phyloP scores from a whole-genome alignment of 1,140 invertebrate genomes.

The Drosophila pachea region DNA sequence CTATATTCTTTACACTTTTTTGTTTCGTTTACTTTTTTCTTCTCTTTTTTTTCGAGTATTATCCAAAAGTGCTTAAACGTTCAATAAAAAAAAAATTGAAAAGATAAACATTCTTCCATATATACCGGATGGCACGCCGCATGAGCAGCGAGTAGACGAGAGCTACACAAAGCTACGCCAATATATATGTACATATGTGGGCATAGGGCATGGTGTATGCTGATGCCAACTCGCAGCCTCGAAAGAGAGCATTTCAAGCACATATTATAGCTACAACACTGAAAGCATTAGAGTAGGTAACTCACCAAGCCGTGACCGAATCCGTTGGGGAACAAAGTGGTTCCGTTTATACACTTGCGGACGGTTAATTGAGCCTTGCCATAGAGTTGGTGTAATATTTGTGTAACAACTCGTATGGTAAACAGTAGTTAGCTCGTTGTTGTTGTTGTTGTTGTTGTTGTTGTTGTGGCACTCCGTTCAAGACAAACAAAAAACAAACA shows the following conservation, averaged over 20 bases:
- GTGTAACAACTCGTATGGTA: slow-evolving; percentile 10
- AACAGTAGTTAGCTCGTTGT: neutral
- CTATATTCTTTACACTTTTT: too few species aligned
- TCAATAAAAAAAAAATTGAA: neutral
- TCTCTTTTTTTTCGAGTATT: neutral
- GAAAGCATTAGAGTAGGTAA: neutral
- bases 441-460: neutral
- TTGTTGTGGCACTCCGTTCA: slow-evolving; percentile 1
- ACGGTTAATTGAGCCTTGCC: slow-evolving; percentile 20
- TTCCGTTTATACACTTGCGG: slow-evolving; percentile 4
- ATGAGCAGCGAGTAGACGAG: neutral
- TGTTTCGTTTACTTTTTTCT: too few species aligned
- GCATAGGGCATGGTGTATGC: too few species aligned
- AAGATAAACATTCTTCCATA: slow-evolving; percentile 7
- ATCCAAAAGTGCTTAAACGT: neutral
- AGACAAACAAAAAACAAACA: slow-evolving; percentile 12
- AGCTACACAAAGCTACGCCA: neutral
- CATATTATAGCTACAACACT: too few species aligned
- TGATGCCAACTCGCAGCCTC: too few species aligned
- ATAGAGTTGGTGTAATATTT: slow-evolving; percentile 16
- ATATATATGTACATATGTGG: too few species aligned
- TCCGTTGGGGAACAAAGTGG: slow-evolving; percentile 17
- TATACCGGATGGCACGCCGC: neutral
- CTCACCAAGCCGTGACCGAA: slow-evolving; percentile 27
- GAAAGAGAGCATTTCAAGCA: too few species aligned